A percentile compares a stretch with the other conserved stretches of the same genome.
phyloP scores from a whole-genome alignment of 2,113 vertebrate genomes.

The Pleuronectes platessa region DNA sequence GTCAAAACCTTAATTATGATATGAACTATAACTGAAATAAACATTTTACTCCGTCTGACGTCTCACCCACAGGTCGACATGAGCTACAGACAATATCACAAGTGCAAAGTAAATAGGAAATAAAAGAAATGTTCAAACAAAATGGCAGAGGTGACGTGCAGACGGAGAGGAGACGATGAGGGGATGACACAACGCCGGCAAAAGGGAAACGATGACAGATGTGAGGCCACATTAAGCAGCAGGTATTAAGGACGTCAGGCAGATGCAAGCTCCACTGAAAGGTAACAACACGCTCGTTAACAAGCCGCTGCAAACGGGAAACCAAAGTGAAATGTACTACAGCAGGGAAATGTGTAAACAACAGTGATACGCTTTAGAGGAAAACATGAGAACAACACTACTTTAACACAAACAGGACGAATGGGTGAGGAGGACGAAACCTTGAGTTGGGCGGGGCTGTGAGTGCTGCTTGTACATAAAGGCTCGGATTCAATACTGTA shows the following conservation, averaged over 20 bases:
- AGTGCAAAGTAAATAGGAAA: background rate
- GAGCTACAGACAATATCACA: background rate
- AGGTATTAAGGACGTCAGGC: constrained; percentile 50
- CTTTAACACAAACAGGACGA: no score
- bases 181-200: constrained; percentile 16
- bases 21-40: background rate
- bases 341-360: background rate
- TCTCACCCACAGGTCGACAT: background rate
- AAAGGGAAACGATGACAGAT: constrained; percentile 38
- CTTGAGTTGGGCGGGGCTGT: no score
- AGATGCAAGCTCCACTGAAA: constrained; percentile 40
- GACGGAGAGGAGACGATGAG: background rate
- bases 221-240: constrained; percentile 41
- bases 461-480: no score
- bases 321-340: background rate
- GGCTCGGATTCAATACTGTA: no score
- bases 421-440: no score
- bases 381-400: background rate
- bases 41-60: background rate
- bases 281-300: constrained; percentile 6
- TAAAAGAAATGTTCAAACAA: background rate
- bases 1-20: no score
- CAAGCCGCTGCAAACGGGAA: background rate
- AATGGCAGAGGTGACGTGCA: background rate
- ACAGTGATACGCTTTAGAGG: background rate